A percentile compares a stretch with the other conserved stretches of the same genome.
Conservation (phyloP, 2,888 invertebrate species). For the Eustalomyia histrio region DNA sequence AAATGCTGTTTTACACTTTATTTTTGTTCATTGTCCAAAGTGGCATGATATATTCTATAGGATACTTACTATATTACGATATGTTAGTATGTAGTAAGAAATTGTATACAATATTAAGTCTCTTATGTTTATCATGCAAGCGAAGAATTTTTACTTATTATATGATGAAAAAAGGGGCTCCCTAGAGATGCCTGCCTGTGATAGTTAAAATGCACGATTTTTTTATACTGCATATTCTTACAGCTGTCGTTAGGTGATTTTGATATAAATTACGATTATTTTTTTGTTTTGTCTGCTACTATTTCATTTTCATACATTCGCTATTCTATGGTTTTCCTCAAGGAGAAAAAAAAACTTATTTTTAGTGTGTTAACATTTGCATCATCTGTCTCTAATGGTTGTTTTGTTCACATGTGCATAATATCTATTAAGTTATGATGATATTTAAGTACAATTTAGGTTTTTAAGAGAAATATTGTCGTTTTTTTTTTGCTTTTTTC, state of each 20-base stretch:
- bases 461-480: constrained; percentile 16
- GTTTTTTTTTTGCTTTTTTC: constrained; percentile 8
- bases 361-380: constrained; percentile 62
- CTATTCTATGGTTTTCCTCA: constrained; percentile 24
- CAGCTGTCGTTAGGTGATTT: constrained; percentile 64
- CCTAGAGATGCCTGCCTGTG: constrained; percentile 48
- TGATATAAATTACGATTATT: constrained; percentile 60
- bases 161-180: constrained; percentile 48
- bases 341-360: background rate
- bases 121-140: constrained; percentile 42
- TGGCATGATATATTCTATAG: background rate
- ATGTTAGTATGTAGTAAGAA: constrained; percentile 22
- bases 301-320: constrained; percentile 49
- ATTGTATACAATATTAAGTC: constrained; percentile 32
- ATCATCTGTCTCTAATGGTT: constrained; percentile 63
- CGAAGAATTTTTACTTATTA: constrained; percentile 28
- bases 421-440: constrained; percentile 64
- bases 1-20: constrained; percentile 55
- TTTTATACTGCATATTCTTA: constrained; percentile 32
- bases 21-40: constrained; percentile 46
- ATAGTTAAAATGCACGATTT: constrained; percentile 45
- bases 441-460: constrained; percentile 61
- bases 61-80: background rate
- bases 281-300: constrained; percentile 14
- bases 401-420: constrained; percentile 64